Evolutionary conservation across 1,140 invertebrate genomes (phyloP), one percentile per base, ranked within the genome.

Genomic region (Ceratosolen fusciceps): DNA sequence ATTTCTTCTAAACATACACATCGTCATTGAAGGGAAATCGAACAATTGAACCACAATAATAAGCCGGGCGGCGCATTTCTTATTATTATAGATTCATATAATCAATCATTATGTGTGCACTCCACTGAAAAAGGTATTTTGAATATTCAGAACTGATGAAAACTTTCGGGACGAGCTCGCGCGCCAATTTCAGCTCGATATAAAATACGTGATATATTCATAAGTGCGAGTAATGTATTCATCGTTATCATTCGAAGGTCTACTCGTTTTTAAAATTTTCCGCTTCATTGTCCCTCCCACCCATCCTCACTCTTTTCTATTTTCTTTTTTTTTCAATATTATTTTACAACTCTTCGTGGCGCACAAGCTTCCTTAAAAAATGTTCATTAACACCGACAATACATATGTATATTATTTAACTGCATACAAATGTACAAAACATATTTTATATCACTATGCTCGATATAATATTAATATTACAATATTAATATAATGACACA

Each of bases 391-490:
- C 74, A 82, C 62, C 54, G 52, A 75, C 68, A 71, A 71, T 76
- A 72, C 76, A 70, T 73, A 71, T 60, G 37, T 77, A 86, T 79
- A 84, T 87, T 72, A 87, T 86, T 87, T 87, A 86, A 86, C 85
- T 87, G 85, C 86, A 86, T 87, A 87, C 85, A 87, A 87, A 87
- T 84, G 84, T 87, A 87, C 83, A 87, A 87, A 87, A 86, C 37
- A 60, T 58, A 82, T 84, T 86, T 82, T 84, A 86, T 83, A 86
- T 72, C 62, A 39, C 21, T 52, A 31, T 37, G 47, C 21, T 9
- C 21, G 16, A 58, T 58, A n/a, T n/a, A n/a, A n/a, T n/a, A n/a
- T n/a, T n/a, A n/a, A n/a, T n/a, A n/a, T n/a, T n/a, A n/a, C n/a
- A n/a, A n/a, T n/a, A n/a, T n/a, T n/a, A 73, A 47, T 72, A 10